Evolutionary conservation across 2,888 invertebrate genomes (phyloP), one percentile per base, ranked within the genome.

Genomic region (Lottia gigantea): DNA sequence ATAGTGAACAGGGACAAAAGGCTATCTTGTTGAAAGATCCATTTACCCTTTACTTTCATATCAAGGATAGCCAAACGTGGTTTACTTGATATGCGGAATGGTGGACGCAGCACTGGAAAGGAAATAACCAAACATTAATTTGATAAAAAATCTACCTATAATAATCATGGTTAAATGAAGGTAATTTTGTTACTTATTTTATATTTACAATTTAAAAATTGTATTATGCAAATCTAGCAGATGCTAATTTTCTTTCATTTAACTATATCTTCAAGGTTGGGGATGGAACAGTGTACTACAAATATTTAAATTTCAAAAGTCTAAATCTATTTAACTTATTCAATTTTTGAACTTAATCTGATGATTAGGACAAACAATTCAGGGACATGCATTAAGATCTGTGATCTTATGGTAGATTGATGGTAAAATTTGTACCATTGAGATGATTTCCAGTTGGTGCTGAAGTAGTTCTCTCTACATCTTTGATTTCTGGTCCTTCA

Each of bases 21-120:
- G 55, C 55, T 55, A 55, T 55, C 55, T 23, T 23, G 19, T 55
- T 55, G 55, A 63, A 26, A 31, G 25, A 26, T 63, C 26, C 46
- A 23, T 16, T 68, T 66, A 69, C 68, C 61, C 25, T 64, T 55
- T 19, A 69, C 69, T 69, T 66, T 66, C 64, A 68, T 66, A 66
- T 68, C 55, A 64, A 67, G 49, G 16, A 69, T 25, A 61, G 45
- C 61, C 55, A 67, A 65, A 62, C 45, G 19, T 46, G 70, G 64
- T 65, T 70, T 66, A 19, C 61, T 63, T 55, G 55, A 46, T 31
- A 14, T 40, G 49, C 16, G 55, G 23, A 16, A n/a, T 66, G 46
- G 25, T 25, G 66, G 47, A 26, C 49, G 66, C 26, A 26, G n/a
- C 25, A 47, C 31, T 46, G 26, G 66, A 47, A 47, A 26, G 46